A percentile compares a stretch with the other conserved stretches of the same genome.
Conservation (phyloP, 2,888 invertebrate species). For the Platerodrilus igneus region DNA sequence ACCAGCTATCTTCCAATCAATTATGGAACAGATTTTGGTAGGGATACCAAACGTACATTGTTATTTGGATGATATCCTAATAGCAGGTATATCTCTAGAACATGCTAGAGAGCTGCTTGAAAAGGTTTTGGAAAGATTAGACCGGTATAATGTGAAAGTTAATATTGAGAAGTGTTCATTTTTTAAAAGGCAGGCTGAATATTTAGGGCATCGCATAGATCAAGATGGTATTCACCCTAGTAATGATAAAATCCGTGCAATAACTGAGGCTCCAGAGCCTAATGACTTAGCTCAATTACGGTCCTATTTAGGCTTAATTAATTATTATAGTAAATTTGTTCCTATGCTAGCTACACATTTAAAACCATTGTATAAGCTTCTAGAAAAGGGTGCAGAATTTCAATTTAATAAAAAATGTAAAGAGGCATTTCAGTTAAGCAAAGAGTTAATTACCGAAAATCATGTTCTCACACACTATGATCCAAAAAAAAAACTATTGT, state of each 20-base stretch:
- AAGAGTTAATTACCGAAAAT: slow-evolving; percentile 17
- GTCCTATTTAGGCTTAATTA: slow-evolving; percentile 19
- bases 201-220: slow-evolving; percentile 22
- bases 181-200: slow-evolving; percentile 22
- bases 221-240: slow-evolving; percentile 34
- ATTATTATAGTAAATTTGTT: slow-evolving; percentile 25
- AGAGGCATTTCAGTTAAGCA: slow-evolving; percentile 20
- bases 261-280: slow-evolving; percentile 18
- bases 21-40: slow-evolving; percentile 15
- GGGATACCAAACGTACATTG: slow-evolving; percentile 9
- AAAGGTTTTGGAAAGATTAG: slow-evolving; percentile 12
- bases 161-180: slow-evolving; percentile 26
- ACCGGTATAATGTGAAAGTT: slow-evolving; percentile 25
- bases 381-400: slow-evolving; percentile 17
- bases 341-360: slow-evolving; percentile 19
- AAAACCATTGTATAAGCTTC: slow-evolving; percentile 18
- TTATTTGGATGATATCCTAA: slow-evolving; percentile 15
- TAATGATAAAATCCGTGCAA: slow-evolving; percentile 18
- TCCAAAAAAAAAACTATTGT: too few species aligned
- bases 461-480: slow-evolving; percentile 26
- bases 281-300: slow-evolving; percentile 18
- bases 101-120: background rate
- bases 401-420: slow-evolving; percentile 13
- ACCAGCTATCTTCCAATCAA: slow-evolving; percentile 11
- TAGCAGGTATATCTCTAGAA: background rate